Percentiles rank a stretch among this genome's conserved stretches.
Evolutionary conservation across 2,113 vertebrate species (phyloP).

Genomic region (Thalassarche chlororhynchos): DNA sequence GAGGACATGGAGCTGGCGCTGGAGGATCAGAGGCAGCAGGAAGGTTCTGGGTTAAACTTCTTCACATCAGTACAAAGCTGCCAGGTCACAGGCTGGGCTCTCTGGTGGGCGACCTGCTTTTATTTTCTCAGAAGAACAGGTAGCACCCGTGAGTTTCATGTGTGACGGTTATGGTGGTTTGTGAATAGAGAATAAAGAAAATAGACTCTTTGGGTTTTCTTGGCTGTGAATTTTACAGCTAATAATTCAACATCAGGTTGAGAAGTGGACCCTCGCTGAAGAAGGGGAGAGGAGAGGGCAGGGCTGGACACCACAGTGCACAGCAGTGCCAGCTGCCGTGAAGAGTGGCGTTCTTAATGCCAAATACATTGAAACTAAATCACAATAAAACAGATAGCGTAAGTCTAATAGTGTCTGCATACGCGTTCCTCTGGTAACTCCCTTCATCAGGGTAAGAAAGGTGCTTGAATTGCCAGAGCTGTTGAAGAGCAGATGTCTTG

Average conservation of each 20-base stretch:
- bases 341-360: background rate
- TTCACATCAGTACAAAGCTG: background rate
- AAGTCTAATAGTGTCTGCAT: background rate
- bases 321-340: background rate
- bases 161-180: background rate
- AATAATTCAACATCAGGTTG: background rate
- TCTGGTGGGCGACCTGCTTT: background rate
- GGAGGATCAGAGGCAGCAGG: background rate
- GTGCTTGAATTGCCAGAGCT: background rate
- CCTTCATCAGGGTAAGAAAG: accelerated
- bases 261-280: background rate
- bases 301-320: background rate
- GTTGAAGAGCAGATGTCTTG: background rate
- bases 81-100: background rate
- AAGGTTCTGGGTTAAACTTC: background rate
- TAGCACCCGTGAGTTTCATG: background rate
- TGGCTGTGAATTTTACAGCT: background rate
- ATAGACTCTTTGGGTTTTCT: background rate
- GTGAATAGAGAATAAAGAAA: background rate
- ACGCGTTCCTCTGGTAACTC: background rate
- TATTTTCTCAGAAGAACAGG: background rate
- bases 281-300: background rate
- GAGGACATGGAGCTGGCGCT: background rate
- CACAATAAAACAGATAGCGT: background rate
- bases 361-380: background rate